These are phyloP conservation scores for Toxostoma redivivum DNA, from an alignment of 2,113 vertebrate genomes.

Conservation along the genomic window DNA sequence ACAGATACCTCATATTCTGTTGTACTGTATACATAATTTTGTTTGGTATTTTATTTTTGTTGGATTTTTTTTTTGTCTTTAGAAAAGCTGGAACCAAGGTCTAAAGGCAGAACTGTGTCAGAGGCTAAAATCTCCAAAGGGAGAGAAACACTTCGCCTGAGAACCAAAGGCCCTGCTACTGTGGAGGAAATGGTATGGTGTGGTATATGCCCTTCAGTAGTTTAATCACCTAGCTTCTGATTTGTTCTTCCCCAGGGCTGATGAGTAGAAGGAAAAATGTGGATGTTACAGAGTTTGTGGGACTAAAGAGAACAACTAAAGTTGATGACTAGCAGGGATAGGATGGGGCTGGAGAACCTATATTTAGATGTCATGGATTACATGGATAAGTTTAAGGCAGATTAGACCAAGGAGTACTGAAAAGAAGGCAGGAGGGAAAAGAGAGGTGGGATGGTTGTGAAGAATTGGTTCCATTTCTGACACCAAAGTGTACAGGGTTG, in stretches of 20 bases:
- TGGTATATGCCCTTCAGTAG: constrained; percentile 59
- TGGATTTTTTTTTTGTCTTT: not conserved
- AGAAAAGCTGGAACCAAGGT: constrained; percentile 91
- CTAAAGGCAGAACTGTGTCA: constrained; percentile 73
- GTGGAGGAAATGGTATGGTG: constrained; percentile 86
- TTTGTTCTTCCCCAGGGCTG: not conserved
- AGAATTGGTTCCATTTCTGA: not conserved
- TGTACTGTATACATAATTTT: not conserved
- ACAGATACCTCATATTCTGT: not conserved
- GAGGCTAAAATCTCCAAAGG: constrained; percentile 79
- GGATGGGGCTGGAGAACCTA: not conserved
- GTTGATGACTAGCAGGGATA: not conserved
- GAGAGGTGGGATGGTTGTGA: fast-evolving
- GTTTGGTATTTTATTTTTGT: not conserved
- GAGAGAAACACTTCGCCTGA: constrained; percentile 86
- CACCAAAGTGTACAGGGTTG: not conserved
- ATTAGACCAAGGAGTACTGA: not conserved
- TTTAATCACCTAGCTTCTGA: not conserved
- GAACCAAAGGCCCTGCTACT: constrained; percentile 87
- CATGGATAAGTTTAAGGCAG: not conserved
- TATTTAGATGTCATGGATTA: not conserved
- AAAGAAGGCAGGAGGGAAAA: not conserved
- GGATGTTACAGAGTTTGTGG: not conserved
- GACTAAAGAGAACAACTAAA: not conserved
- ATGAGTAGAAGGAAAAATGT: not conserved